A percentile compares a stretch with the other conserved stretches of the same genome.
Conservation (phyloP, 2,113 vertebrate genomes). For the Gymnobelideus leadbeateri region DNA sequence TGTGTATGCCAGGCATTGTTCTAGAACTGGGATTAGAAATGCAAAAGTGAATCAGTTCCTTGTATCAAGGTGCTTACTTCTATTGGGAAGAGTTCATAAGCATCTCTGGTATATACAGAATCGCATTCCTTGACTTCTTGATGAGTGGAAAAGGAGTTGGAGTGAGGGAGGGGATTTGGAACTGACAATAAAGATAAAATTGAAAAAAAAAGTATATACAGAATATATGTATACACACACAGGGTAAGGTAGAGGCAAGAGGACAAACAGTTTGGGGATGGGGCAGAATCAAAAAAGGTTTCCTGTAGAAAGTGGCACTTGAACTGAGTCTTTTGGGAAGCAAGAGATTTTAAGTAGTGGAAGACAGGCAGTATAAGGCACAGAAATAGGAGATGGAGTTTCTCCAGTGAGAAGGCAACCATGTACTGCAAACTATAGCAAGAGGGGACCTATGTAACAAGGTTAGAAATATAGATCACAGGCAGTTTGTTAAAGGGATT, state of each 20-base stretch:
- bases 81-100: neutral
- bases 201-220: neutral
- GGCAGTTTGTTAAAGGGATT: neutral
- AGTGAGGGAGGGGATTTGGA: neutral
- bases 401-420: neutral
- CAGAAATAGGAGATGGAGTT: neutral
- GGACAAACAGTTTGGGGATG: neutral
- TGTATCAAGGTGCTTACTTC: neutral
- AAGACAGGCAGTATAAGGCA: neutral
- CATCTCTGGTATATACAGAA: neutral
- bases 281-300: neutral
- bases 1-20: neutral
- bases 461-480: neutral
- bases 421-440: neutral
- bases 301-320: neutral
- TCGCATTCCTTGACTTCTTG: neutral
- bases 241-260: neutral
- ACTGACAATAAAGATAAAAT: neutral
- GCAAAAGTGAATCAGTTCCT: neutral
- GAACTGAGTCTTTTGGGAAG: neutral
- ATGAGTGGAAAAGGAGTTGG: neutral
- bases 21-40: neutral
- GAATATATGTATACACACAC: neutral
- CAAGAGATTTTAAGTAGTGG: neutral
- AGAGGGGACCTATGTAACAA: neutral